A percentile compares a stretch with the other conserved stretches of the same genome.
Conservation (phyloP, 2,113 vertebrate species). For the Lota lota region DNA sequence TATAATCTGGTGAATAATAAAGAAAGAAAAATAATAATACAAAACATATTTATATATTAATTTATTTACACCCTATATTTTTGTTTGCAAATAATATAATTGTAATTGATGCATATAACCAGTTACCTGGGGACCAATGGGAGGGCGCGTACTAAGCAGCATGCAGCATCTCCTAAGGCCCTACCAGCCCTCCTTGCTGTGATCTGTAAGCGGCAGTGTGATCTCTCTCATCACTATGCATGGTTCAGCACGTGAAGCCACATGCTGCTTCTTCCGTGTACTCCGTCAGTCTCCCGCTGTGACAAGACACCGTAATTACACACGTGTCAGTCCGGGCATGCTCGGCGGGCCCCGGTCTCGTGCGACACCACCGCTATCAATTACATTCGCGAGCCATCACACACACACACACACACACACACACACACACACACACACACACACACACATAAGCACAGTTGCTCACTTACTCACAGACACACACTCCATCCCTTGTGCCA, state of each 20-base stretch:
- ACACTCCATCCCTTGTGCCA: constrained; percentile 3
- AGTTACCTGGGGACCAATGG: too few relatives aligned
- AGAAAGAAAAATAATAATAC: too few relatives aligned
- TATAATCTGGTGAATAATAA: too few relatives aligned
- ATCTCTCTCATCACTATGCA: neutral
- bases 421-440: neutral
- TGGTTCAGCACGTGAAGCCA: constrained; percentile 14
- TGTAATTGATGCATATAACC: too few relatives aligned
- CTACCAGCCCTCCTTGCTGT: too few relatives aligned
- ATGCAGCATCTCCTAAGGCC: too few relatives aligned
- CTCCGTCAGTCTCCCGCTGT: constrained; percentile 29
- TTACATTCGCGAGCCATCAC: constrained; percentile 24
- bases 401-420: neutral
- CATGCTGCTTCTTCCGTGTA: constrained; percentile 11
- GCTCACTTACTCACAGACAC: neutral
- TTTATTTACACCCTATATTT: too few relatives aligned
- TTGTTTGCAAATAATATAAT: too few relatives aligned
- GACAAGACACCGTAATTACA: constrained; percentile 35
- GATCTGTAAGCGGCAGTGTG: too few relatives aligned
- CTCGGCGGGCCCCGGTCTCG: constrained; percentile 18
- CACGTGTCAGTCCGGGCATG: constrained; percentile 22
- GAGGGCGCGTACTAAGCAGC: too few relatives aligned
- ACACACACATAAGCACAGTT: neutral
- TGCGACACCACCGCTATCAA: constrained; percentile 26
- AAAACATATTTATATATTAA: too few relatives aligned